These are phyloP conservation scores for Thryonomys swinderianus DNA, from an alignment of 2,113 vertebrate species.

Conservation along the genomic window DNA sequence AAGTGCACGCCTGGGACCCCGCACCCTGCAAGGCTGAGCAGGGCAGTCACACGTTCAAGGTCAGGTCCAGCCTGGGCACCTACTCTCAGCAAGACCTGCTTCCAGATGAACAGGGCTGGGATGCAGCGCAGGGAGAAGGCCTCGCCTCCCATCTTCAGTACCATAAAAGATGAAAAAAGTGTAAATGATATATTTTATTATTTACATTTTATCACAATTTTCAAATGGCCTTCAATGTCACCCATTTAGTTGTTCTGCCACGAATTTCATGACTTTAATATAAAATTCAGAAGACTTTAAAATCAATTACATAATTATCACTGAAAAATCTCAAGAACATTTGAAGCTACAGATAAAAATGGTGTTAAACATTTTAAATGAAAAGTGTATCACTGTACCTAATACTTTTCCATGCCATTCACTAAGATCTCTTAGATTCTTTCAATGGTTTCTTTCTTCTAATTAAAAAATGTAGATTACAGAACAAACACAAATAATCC, in stretches of 20 bases:
- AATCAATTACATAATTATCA: background rate
- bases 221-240: slow-evolving; percentile 5
- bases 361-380: slow-evolving; percentile 11
- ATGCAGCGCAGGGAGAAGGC: background rate
- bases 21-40: background rate
- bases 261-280: slow-evolving; percentile 24
- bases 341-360: slow-evolving; percentile 39
- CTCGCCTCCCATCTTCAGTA: background rate
- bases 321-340: slow-evolving; percentile 16
- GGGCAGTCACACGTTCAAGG: background rate
- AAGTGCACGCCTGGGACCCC: background rate
- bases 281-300: slow-evolving; percentile 32
- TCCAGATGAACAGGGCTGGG: background rate
- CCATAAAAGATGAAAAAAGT: background rate
- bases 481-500: background rate
- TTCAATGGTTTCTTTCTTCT: background rate
- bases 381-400: background rate
- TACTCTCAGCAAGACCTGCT: background rate
- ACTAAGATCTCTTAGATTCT: slow-evolving; percentile 22
- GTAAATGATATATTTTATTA: background rate
- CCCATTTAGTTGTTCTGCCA: background rate
- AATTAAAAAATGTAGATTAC: slow-evolving; percentile 6
- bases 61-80: background rate
- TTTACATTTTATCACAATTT: background rate
- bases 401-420: background rate